phyloP scores from a whole-genome alignment of 2,797 vertebrate genomes.

The Tenualosa ilisha region DNA sequence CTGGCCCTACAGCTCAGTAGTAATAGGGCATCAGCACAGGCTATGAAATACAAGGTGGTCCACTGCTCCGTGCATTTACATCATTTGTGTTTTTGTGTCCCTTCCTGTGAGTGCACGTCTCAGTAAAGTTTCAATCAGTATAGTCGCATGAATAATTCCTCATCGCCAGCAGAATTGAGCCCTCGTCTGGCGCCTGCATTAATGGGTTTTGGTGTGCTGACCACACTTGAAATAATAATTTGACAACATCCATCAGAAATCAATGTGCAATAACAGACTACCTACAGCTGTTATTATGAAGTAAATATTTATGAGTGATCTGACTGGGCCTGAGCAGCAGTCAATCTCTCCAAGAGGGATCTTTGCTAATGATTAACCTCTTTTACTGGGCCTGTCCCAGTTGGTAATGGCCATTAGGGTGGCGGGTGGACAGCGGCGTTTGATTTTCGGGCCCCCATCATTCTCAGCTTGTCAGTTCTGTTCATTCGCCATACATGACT shows the following conservation, averaged over 20 bases:
- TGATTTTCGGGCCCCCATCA: constrained; percentile 94
- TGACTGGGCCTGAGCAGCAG: constrained; percentile 93
- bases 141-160: constrained; percentile 65
- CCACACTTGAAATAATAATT: constrained; percentile 76
- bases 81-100: not conserved
- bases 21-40: not conserved
- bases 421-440: constrained; percentile 83
- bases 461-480: constrained; percentile 95
- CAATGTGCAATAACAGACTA: constrained; percentile 89
- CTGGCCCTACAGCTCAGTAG: not conserved
- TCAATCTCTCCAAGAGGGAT: constrained; percentile 94
- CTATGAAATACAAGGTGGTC: not conserved
- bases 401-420: constrained; percentile 95
- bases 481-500: constrained; percentile 91
- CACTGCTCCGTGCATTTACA: not conserved
- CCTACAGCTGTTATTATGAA: constrained; percentile 88
- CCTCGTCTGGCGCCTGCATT: constrained; percentile 57
- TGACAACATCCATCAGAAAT: constrained; percentile 83
- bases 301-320: constrained; percentile 99
- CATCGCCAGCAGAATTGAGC: constrained; percentile 61
- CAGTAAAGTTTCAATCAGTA: constrained; percentile 44
- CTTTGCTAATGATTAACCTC: constrained; percentile 98
- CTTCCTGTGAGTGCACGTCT: not conserved
- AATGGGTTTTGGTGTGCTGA: constrained; percentile 61
- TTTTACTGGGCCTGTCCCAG: constrained; percentile 91